These are phyloP conservation scores for Sericinus montela DNA, from an alignment of 2,888 invertebrate species.

Conservation along the genomic window DNA sequence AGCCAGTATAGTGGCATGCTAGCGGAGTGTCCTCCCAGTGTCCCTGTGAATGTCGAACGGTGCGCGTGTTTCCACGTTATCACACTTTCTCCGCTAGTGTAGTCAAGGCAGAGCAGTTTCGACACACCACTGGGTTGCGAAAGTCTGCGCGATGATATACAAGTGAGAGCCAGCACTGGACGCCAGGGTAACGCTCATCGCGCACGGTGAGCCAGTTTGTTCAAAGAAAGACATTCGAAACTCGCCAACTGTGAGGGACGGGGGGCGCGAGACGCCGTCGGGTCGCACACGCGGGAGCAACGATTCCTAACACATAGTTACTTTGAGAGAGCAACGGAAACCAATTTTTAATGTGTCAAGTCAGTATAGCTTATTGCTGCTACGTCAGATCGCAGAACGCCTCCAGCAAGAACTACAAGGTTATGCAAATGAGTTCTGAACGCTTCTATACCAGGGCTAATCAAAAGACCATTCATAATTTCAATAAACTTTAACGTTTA, in stretches of 20 bases:
- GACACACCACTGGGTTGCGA: conserved; percentile 73
- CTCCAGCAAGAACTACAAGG: conserved; percentile 78
- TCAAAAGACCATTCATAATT: conserved; percentile 79
- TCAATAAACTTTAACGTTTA: conserved; percentile 79
- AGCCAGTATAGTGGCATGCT: conserved; percentile 36
- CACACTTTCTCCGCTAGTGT: conserved; percentile 51
- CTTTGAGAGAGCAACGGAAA: conserved; percentile 63
- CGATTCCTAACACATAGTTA: conserved; percentile 58
- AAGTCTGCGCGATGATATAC: conserved; percentile 78
- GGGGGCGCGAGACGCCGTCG: conserved; percentile 73
- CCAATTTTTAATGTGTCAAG: conserved; percentile 79
- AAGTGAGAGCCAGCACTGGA: conserved; percentile 73
- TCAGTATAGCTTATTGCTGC: conserved; percentile 78
- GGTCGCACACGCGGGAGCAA: conserved; percentile 69
- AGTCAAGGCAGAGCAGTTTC: conserved; percentile 65
- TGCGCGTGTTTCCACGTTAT: conserved; percentile 23
- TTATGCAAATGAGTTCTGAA: conserved; percentile 80
- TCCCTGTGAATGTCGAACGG: conserved; percentile 26
- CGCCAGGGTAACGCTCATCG: conserved; percentile 75
- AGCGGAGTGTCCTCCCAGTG: conserved; percentile 24
- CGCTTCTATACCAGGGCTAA: conserved; percentile 79
- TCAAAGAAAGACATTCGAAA: conserved; percentile 69
- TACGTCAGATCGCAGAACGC: conserved; percentile 77
- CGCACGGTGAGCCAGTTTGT: conserved; percentile 72
- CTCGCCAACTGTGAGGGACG: conserved; percentile 64